Percentiles rank a stretch among this genome's conserved stretches.
Evolutionary conservation across 2,888 invertebrate genomes (phyloP).

Genomic region (Drosophila pseudotalamancana): DNA sequence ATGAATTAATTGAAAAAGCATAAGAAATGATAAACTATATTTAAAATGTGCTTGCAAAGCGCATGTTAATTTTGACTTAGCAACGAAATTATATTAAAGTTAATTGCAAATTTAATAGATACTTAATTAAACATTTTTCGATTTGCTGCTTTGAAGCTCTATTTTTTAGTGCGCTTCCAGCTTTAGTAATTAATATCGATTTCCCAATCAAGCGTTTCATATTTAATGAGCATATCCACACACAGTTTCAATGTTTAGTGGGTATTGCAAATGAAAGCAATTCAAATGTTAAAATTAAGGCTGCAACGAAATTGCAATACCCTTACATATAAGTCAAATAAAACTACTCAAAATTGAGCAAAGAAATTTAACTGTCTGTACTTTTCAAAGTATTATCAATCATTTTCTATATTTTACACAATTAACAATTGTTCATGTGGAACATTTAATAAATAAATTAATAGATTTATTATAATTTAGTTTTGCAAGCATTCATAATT

Average conservation of each 20-base stretch:
- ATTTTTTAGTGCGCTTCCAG: background rate
- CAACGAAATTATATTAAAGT: background rate
- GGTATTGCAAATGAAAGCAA: constrained; percentile 1
- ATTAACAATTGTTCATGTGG: no score
- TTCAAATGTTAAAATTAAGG: background rate
- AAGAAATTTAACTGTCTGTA: background rate
- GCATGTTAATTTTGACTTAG: background rate
- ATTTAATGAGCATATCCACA: constrained; percentile 32
- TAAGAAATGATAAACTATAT: background rate
- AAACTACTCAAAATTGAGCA: no score
- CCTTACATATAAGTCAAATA: background rate
- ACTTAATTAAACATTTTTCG: background rate
- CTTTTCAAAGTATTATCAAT: no score
- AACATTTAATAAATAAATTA: no score
- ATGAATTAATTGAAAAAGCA: constrained; percentile 19
- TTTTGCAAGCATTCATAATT: no score
- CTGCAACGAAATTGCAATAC: background rate
- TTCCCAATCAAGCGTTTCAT: constrained; percentile 17
- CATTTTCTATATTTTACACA: no score
- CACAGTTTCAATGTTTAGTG: background rate
- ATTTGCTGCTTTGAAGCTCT: background rate
- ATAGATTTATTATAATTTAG: no score
- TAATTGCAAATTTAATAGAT: constrained; percentile 1
- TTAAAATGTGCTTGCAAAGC: constrained; percentile 25
- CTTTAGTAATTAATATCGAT: constrained; percentile 33